Base-by-base conservation (phyloP, 2,113 vertebrate species). In the Odocoileus hemionus region DNA sequence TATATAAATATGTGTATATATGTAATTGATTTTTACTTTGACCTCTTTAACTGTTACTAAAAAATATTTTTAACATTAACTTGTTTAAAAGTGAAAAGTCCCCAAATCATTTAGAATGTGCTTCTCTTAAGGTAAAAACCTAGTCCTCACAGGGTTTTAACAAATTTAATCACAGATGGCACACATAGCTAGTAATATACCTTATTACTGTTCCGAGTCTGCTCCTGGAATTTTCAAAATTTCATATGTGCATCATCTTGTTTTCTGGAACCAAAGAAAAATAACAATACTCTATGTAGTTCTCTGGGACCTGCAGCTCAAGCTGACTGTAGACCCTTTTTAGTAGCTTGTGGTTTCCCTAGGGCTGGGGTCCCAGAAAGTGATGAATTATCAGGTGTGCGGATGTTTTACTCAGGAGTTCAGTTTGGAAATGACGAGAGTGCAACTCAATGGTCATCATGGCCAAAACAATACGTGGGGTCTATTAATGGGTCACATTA, bases 71-170 rank as follows among this genome's bases (percentile, higher is more conserved):
- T 57, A 80, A 94, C 16, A 76, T 78, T 86, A 89, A 90, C 50
- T 93, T 91, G n/a, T 89, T 94, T 91, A 91, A 96, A 97, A 88
- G 28, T 54, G 19, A 92, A 92, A 94, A 89, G 30, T 30, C 58
- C 86, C 95, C 30, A 95, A 64, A 70, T 86, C 25, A 55, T 61
- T 95, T 95, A 84, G 47, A 93, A 93, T 64, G 21, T 1, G 30
- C 33, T 78, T 39, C 25, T 30, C 25, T 19, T 74, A 94, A 96
- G 55, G 60, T 89, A 93, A 89, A 39, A 92, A 83, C 57, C 43
- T 52, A 94, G 64, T 60, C 23, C 16, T 45, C n/a, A 80, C 5
- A 30, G 78, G 19, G 21, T 87, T 97, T 86, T 82, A 93, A 76
- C 79, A 60, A 39, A 92, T 76, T 90, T 91, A 93, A 94, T 92